Conservation (phyloP, 2,113 vertebrate species). For the Scophthalmus maximus region DNA sequence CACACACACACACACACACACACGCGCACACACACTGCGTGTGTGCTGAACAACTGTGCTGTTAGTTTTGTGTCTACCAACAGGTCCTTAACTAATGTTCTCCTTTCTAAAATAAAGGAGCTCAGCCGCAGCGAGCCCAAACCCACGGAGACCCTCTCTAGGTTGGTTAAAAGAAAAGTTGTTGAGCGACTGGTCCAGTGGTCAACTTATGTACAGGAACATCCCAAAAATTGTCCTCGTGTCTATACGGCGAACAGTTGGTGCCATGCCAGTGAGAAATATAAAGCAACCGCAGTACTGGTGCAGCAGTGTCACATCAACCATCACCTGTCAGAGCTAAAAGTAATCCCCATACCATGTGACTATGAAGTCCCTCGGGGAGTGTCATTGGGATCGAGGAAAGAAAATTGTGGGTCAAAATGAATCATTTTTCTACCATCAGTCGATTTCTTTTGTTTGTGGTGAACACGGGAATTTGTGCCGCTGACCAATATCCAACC, state of each 20-base stretch:
- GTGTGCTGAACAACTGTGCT: conserved; percentile 35
- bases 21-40: conserved; percentile 14
- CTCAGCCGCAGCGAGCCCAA: conserved; percentile 6
- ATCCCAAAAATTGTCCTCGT: not conserved
- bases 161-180: conserved; percentile 26
- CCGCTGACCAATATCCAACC: no score
- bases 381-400: no score
- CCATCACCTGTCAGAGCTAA: no score
- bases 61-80: conserved; percentile 44
- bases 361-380: no score
- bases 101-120: no score
- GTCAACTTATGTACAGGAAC: conserved; percentile 2
- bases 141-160: conserved; percentile 14
- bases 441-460: no score
- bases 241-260: not conserved
- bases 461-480: no score
- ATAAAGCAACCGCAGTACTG: not conserved
- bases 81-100: conserved; percentile 52
- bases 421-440: no score
- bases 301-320: no score
- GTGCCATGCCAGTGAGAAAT: not conserved
- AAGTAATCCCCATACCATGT: no score
- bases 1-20: conserved; percentile 20
- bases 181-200: not conserved
- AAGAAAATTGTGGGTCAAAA: no score